Evolutionary conservation across 2,113 vertebrate species (phyloP).

Genomic region (Prionailurus bengalensis): DNA sequence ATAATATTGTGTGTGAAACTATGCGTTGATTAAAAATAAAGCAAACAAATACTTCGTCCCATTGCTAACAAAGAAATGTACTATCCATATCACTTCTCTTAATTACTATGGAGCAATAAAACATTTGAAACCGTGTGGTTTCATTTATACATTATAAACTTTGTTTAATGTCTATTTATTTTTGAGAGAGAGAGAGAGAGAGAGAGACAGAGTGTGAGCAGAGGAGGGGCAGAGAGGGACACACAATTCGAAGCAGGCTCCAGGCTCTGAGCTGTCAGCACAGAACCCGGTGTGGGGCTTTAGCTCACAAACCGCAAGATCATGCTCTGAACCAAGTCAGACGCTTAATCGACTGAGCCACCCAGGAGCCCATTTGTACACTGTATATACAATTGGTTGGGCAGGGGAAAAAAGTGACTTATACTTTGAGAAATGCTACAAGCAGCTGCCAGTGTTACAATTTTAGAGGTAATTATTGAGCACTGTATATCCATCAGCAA

Average conservation of each 20-base stretch:
- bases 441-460: neutral
- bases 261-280: too few relatives aligned
- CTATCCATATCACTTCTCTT: neutral
- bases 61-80: neutral
- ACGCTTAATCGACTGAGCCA: too few relatives aligned
- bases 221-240: too few relatives aligned
- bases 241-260: too few relatives aligned
- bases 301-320: too few relatives aligned
- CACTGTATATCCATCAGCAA: neutral
- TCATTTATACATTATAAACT: neutral
- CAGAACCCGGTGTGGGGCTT: too few relatives aligned
- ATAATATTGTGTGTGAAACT: neutral
- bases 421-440: slow-evolving; percentile 35
- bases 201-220: too few relatives aligned
- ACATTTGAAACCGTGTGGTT: slow-evolving; percentile 11
- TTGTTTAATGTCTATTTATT: neutral
- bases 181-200: too few relatives aligned
- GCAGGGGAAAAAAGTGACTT: neutral
- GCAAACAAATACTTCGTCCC: neutral
- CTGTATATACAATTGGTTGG: neutral
- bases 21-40: neutral
- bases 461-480: neutral
- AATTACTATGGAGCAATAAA: slow-evolving; percentile 51
- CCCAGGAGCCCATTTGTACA: neutral
- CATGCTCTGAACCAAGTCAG: too few relatives aligned